Base-by-base conservation (phyloP, 2,113 vertebrate genomes). In the Nerophis lumbriciformis region DNA sequence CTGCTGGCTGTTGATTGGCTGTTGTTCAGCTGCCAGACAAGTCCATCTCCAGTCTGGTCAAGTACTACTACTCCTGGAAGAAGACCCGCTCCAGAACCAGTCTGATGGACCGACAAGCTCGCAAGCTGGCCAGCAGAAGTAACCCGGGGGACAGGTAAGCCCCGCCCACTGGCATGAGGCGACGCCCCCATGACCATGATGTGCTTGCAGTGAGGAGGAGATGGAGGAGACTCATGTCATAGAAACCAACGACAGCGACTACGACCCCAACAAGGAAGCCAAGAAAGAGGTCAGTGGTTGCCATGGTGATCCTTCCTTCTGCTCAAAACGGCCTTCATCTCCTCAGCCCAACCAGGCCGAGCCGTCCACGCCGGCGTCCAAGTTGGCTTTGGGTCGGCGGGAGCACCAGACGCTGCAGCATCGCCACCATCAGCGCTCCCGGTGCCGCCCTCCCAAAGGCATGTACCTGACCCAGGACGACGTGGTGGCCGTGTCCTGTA, bases 1-100 rank as follows among this genome's bases (percentile, higher is more conserved):
- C 16, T 16, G n/a, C n/a, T 13, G 10, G 6, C 19, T 45, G 19
- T 16, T 11, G 16, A 48, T 14, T 16, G 9, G n/a, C 2, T 13
- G 0, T 50, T 19, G 47, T 58, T 11, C 88, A 99, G 97, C 90
- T 99, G 77, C 97, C 97, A 64, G 97, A 99, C 80, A 99, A 99
- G 69, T 95, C 96, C 77, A 99, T 99, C 86, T 97, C 95, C 85
- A 98, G 95, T 68, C 91, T 99, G 84, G 97, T 99, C 76, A 98
- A 97, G 85, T 99, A 99, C 63, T 99, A 99, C 86, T 99, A 99
- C 83, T 97, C 95, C 1, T 98, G 97, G 97, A 99, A 99, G 88
- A 99, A 99, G 90, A 99, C 97, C 0, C 94, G 96, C 12, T 97
- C 95, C 77, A 91, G 97, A 76, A 99, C 97, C 69, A 99, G 97